Conservation (phyloP, 2,113 vertebrate species). For the Psammodynastes pulverulentus region DNA sequence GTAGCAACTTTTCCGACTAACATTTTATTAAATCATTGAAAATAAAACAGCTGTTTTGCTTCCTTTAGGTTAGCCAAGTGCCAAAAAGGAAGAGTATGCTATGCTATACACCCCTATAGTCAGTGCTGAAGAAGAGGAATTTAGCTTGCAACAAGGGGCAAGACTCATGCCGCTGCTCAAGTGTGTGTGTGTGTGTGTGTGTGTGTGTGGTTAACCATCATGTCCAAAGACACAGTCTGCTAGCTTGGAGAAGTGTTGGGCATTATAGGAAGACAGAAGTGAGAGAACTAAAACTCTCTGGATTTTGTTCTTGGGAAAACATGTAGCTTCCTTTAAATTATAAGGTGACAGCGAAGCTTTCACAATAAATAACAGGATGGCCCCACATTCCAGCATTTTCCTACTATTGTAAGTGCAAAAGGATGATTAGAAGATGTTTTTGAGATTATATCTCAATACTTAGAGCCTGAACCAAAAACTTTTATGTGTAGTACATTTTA, state of each 20-base stretch:
- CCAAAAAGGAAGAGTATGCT: background rate
- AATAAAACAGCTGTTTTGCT: background rate
- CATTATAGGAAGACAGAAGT: background rate
- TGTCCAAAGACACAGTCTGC: background rate
- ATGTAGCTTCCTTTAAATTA: background rate
- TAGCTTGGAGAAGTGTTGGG: background rate
- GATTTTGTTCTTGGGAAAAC: background rate
- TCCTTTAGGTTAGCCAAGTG: background rate
- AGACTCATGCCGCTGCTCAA: background rate
- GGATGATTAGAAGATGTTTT: background rate
- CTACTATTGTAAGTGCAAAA: background rate
- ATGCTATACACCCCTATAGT: background rate
- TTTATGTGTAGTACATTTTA: background rate
- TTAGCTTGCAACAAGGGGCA: background rate
- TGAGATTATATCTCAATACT: background rate
- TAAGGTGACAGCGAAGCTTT: background rate
- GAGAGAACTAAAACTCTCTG: background rate
- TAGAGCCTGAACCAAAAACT: background rate
- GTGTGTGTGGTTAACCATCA: background rate
- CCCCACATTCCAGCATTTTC: background rate
- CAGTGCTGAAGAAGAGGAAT: background rate
- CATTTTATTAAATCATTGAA: background rate
- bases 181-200: background rate
- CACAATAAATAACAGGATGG: background rate
- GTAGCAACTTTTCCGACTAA: background rate